A percentile compares a stretch with the other conserved stretches of the same genome.
phyloP scores from a whole-genome alignment of 2,113 vertebrate genomes.

The Leucoraja erinaceus region DNA sequence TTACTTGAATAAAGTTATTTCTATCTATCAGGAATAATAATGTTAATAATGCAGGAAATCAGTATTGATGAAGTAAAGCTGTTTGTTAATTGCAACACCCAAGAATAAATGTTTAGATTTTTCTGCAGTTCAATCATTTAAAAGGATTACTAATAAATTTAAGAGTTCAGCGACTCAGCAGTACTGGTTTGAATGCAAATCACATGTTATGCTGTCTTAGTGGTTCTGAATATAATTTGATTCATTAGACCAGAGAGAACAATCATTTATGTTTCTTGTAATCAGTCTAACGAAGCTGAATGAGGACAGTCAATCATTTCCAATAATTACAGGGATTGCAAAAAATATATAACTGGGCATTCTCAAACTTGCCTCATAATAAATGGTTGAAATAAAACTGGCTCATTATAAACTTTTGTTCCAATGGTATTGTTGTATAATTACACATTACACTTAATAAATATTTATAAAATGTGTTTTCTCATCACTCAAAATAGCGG shows the following conservation, averaged over 20 bases:
- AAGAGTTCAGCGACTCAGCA: neutral
- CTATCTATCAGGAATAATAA: neutral
- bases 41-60: neutral
- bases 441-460: neutral
- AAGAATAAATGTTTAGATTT: neutral
- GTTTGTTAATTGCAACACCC: constrained; percentile 1
- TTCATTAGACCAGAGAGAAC: neutral
- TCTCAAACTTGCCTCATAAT: neutral
- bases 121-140: neutral
- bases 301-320: neutral
- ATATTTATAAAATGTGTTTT: neutral
- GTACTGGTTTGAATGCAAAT: neutral
- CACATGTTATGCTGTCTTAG: neutral
- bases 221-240: constrained; percentile 13
- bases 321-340: neutral
- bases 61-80: neutral
- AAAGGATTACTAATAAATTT: constrained; percentile 10
- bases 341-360: neutral
- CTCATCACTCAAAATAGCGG: neutral
- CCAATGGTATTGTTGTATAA: neutral
- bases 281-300: constrained; percentile 9
- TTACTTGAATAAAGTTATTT: neutral
- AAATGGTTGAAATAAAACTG: neutral
- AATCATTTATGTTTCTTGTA: neutral
- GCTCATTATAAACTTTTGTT: neutral